Base-by-base conservation (phyloP, 2,797 vertebrate species). In the Caiman crocodilus region DNA sequence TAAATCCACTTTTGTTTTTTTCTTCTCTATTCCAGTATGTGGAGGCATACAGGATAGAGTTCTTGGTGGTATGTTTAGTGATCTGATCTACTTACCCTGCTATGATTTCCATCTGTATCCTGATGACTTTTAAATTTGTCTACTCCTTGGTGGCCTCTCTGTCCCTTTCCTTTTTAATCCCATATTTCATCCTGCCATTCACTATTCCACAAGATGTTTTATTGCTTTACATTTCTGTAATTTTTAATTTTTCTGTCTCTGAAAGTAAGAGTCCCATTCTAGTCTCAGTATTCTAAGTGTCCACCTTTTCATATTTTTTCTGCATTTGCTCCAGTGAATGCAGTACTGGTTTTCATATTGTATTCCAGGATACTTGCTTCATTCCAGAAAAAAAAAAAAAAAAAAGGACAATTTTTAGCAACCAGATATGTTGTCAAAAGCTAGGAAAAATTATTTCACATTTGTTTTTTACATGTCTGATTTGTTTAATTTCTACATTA, bases 401-500 rank as follows among this genome's bases (percentile, higher is more conserved):
- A 7, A 3, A 56, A 17, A 5, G 23, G 3, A 7, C 7, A 11
- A 0, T 76, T 85, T 88, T 76, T 11, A 5, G 4, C 3, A 30
- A 65, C 16, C 13, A 50, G 13, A 73, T 73, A 35, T 50, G 23
- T 76, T 76, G 14, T 11, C 15, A 35, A 81, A 79, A 80, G 56
- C 3, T 84, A 81, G 60, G 2, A 5, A 91, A 50, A 18, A 2
- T 7, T 73, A 1, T 7, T 59, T 16, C 3, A 9, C 50, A 17
- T n/a, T 6, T 4, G 0, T 1, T 12, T 8, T 6, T 25, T 23
- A 11, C 10, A 2, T 23, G 21, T 9, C 12, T n/a, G 58, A 16
- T 2, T 10, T 9, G 42, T 50, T 50, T 50, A 50, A 50, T 50
- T 50, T 50, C 42, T 50, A 50, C 12, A 14, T 28, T 73, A 16